phyloP scores from a whole-genome alignment of 2,888 invertebrate genomes.

The Craniophora ligustri region DNA sequence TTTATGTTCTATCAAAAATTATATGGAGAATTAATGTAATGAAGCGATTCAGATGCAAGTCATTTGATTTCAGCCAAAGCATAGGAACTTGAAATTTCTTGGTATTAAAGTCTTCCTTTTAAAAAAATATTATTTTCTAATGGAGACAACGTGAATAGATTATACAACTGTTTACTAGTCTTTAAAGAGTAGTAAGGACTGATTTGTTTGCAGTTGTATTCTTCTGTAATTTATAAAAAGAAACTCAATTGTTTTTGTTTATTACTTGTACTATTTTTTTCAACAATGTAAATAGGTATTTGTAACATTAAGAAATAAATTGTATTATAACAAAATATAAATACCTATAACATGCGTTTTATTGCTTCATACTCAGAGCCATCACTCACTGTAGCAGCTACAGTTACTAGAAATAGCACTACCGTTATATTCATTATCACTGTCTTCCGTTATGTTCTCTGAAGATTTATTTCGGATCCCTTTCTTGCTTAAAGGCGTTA shows the following conservation, averaged over 20 bases:
- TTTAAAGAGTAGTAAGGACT: slow-evolving; percentile 69
- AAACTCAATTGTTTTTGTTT: slow-evolving; percentile 85
- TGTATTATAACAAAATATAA: slow-evolving; percentile 88
- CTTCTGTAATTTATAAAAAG: slow-evolving; percentile 66
- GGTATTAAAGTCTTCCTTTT: slow-evolving; percentile 76
- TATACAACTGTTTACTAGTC: slow-evolving; percentile 72
- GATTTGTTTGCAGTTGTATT: slow-evolving; percentile 70
- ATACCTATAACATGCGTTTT: slow-evolving; percentile 72
- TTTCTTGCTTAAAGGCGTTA: slow-evolving; percentile 20
- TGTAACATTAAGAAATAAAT: slow-evolving; percentile 82
- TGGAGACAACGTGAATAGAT: slow-evolving; percentile 50
- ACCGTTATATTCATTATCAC: slow-evolving; percentile 23
- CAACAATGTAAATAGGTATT: slow-evolving; percentile 79
- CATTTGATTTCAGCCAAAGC: slow-evolving; percentile 83
- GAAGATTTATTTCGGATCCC: slow-evolving; percentile 24
- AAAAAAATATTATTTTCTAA: slow-evolving; percentile 44
- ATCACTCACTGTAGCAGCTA: slow-evolving; percentile 40
- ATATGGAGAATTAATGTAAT: slow-evolving; percentile 64
- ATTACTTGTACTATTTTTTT: slow-evolving; percentile 80
- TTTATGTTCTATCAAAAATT: slow-evolving; percentile 79
- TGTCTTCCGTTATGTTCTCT: slow-evolving; percentile 11
- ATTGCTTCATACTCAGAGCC: slow-evolving; percentile 23
- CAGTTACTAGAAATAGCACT: slow-evolving; percentile 41
- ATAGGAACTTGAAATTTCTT: slow-evolving; percentile 64
- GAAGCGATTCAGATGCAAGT: slow-evolving; percentile 69